A percentile compares a stretch with the other conserved stretches of the same genome.
phyloP scores from a whole-genome alignment of 2,888 invertebrate genomes.

The Pseudoips prasinana region DNA sequence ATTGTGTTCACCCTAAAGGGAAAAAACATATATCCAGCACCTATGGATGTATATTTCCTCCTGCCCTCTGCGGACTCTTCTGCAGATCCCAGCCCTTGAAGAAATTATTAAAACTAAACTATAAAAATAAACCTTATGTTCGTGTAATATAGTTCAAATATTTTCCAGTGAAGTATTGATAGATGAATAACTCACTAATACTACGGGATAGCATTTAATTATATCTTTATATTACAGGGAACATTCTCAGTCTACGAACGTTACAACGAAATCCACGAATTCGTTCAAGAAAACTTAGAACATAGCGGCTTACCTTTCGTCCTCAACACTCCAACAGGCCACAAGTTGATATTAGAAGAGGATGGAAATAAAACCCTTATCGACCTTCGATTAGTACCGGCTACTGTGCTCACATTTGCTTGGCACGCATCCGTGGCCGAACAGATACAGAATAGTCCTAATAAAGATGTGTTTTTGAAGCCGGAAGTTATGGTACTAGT shows the following conservation, averaged over 20 bases:
- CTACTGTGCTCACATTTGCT: conserved; percentile 89
- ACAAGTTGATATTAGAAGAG: conserved; percentile 82
- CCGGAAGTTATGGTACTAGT: conserved; percentile 89
- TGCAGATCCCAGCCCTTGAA: too few relatives aligned
- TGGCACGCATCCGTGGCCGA: conserved; percentile 82
- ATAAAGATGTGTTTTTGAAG: conserved; percentile 85
- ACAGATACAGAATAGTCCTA: conserved; percentile 73
- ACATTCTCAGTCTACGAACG: conserved; percentile 94
- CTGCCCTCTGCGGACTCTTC: too few relatives aligned
- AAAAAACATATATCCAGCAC: too few relatives aligned
- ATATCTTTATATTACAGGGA: too few relatives aligned
- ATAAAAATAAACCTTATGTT: too few relatives aligned
- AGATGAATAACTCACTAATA: too few relatives aligned
- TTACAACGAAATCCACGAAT: conserved; percentile 87
- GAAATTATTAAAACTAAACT: too few relatives aligned
- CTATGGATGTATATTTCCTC: too few relatives aligned
- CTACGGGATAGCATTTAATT: too few relatives aligned
- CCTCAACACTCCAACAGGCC: conserved; percentile 86
- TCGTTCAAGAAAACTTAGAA: conserved; percentile 89
- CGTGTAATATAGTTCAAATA: too few relatives aligned
- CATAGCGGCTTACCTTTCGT: conserved; percentile 86
- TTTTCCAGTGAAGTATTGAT: too few relatives aligned
- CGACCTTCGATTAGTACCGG: conserved; percentile 91
- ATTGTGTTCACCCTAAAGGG: too few relatives aligned
- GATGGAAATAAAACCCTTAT: conserved; percentile 88